Percentiles rank a stretch among this genome's conserved stretches.
Evolutionary conservation across 2,113 vertebrate species (phyloP).

Genomic region (Rhabdomys dilectus): DNA sequence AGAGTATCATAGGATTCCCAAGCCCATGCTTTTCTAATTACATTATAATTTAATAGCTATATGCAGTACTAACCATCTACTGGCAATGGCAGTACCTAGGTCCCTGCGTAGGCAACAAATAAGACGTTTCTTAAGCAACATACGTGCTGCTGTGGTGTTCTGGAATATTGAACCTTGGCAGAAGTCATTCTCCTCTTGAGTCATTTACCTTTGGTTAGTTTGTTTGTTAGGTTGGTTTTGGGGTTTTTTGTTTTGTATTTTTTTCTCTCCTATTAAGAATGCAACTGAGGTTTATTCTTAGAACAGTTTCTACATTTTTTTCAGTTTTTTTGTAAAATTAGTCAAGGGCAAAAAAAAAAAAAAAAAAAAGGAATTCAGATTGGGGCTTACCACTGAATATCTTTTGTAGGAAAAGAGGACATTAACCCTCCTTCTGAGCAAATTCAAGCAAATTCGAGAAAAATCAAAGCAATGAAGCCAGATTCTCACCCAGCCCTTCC

Average conservation of each 20-base stretch:
- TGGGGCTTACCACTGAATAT: not conserved
- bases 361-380: not conserved
- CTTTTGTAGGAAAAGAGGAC: not conserved
- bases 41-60: not conserved
- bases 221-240: not conserved
- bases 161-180: not conserved
- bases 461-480: not conserved
- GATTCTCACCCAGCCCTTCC: not conserved
- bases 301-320: not conserved
- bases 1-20: not conserved
- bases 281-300: slow-evolving; percentile 7
- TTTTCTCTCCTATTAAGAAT: slow-evolving; percentile 16
- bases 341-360: not conserved
- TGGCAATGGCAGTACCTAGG: not conserved
- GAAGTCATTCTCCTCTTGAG: not conserved
- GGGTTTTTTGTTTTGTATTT: not conserved
- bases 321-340: not conserved
- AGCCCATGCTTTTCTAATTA: not conserved
- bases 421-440: not conserved
- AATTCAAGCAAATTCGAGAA: not conserved
- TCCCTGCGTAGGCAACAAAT: not conserved
- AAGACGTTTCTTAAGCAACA: not conserved
- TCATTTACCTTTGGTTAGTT: not conserved
- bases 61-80: not conserved
- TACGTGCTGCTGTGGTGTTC: not conserved